A percentile compares a stretch with the other conserved stretches of the same genome.
These are phyloP conservation scores for Frankliniella fusca DNA, from an alignment of 2,888 invertebrate species.

Conservation along the genomic window DNA sequence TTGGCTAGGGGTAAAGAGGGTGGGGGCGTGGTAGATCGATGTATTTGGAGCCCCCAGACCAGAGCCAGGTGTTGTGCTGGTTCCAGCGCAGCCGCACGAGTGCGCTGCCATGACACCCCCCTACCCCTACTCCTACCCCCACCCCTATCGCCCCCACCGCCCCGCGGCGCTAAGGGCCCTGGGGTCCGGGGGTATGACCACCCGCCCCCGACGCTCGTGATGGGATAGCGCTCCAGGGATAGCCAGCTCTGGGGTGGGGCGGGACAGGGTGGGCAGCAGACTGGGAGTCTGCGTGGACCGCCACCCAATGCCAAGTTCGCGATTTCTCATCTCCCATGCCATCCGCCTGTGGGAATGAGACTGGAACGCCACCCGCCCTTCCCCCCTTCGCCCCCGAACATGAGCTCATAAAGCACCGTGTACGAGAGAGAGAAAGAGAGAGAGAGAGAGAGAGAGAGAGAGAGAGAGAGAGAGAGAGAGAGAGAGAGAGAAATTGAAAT, in stretches of 20 bases:
- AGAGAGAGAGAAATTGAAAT: not conserved
- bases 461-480: not conserved
- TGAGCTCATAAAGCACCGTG: too few relatives aligned
- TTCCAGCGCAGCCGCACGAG: slow-evolving; percentile 13
- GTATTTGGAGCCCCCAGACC: slow-evolving; percentile 16
- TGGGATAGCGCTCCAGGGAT: not conserved
- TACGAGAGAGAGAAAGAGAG: not conserved
- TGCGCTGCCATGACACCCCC: not conserved
- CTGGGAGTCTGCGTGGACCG: too few relatives aligned
- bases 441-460: not conserved
- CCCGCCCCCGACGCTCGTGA: not conserved
- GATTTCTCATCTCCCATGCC: too few relatives aligned
- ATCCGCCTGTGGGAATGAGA: too few relatives aligned
- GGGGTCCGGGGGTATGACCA: not conserved
- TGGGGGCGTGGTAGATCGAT: not conserved
- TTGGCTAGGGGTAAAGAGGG: not conserved
- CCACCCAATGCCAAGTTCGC: too few relatives aligned
- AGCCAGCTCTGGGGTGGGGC: not conserved
- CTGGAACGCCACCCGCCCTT: too few relatives aligned
- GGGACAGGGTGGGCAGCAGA: not conserved
- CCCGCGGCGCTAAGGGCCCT: not conserved
- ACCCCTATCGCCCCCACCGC: not conserved
- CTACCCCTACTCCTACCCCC: too few relatives aligned
- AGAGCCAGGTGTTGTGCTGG: slow-evolving; percentile 13
- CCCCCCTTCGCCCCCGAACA: too few relatives aligned